A percentile compares a stretch with the other conserved stretches of the same genome.
phyloP scores from a whole-genome alignment of 2,888 invertebrate species.

The Margaritifera margaritifera region DNA sequence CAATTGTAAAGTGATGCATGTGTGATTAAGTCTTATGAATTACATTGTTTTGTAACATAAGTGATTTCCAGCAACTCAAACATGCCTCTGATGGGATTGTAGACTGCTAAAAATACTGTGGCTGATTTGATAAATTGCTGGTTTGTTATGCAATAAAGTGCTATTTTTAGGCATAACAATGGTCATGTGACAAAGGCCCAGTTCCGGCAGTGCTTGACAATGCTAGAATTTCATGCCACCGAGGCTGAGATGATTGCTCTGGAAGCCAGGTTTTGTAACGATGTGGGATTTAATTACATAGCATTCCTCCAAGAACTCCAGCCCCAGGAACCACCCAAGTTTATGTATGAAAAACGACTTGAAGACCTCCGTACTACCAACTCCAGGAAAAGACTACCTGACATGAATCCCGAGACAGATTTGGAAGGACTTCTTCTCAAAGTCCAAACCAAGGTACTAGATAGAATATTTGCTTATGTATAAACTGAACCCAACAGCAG shows the following conservation, averaged over 20 bases:
- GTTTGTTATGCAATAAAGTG: neutral
- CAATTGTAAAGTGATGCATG: no score
- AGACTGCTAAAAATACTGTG: no score
- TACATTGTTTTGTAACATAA: no score
- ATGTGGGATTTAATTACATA: slow-evolving; percentile 70
- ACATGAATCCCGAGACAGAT: slow-evolving; percentile 56
- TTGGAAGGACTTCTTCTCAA: slow-evolving; percentile 68
- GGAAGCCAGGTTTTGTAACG: slow-evolving; percentile 70
- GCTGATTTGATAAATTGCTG: no score
- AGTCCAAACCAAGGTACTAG: slow-evolving; percentile 69
- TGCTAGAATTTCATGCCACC: slow-evolving; percentile 65
- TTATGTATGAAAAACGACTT: slow-evolving; percentile 67
- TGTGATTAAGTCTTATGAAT: no score
- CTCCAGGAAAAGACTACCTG: slow-evolving; percentile 54
- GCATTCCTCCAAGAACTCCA: slow-evolving; percentile 69
- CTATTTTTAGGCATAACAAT: slow-evolving; percentile 69
- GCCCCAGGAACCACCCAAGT: slow-evolving; percentile 54
- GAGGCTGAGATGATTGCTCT: slow-evolving; percentile 68
- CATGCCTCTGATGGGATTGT: no score
- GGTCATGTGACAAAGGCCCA: slow-evolving; percentile 70
- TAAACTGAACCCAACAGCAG: no score
- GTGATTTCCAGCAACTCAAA: no score
- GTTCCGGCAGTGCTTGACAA: slow-evolving; percentile 71
- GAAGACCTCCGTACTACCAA: slow-evolving; percentile 63
- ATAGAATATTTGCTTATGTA: neutral